phyloP scores from a whole-genome alignment of 2,888 invertebrate species.

The Deladenus siricidicola region DNA sequence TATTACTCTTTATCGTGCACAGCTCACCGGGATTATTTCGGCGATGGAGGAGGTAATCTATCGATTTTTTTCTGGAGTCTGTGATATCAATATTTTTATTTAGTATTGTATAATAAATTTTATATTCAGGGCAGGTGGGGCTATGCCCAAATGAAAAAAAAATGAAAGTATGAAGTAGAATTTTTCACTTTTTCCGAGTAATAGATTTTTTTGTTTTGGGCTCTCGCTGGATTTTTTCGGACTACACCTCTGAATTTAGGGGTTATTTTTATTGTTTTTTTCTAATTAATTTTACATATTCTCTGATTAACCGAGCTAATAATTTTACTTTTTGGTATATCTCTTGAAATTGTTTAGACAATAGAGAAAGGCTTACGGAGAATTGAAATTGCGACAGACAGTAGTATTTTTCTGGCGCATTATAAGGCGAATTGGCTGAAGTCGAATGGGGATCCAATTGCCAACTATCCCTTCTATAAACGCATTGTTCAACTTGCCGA shows the following conservation, averaged over 20 bases:
- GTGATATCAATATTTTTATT: no score
- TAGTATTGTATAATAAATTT: no score
- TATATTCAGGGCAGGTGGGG: no score
- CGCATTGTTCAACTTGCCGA: constrained; percentile 4
- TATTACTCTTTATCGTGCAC: constrained; percentile 21
- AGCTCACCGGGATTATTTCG: constrained; percentile 30
- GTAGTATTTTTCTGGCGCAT: constrained; percentile 11
- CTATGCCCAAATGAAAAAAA: no score
- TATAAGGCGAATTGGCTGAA: constrained; percentile 18
- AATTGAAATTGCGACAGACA: constrained; percentile 20
- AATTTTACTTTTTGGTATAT: neutral
- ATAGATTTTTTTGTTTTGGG: no score
- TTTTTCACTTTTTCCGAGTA: no score
- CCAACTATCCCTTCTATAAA: constrained; percentile 10
- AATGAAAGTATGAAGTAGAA: no score
- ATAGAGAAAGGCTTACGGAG: neutral
- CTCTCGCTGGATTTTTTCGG: no score
- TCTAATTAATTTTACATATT: neutral
- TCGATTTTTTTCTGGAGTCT: no score
- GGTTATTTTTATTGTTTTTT: no score
- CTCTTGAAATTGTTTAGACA: neutral
- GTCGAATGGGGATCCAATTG: constrained; percentile 11
- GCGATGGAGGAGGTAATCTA: constrained; percentile 32
- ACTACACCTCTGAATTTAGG: no score
- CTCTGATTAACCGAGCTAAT: constrained; percentile 12